Percentiles rank a stretch among this genome's conserved stretches.
These are phyloP conservation scores for Spea bombifrons DNA, from an alignment of 2,113 vertebrate species.

Conservation along the genomic window DNA sequence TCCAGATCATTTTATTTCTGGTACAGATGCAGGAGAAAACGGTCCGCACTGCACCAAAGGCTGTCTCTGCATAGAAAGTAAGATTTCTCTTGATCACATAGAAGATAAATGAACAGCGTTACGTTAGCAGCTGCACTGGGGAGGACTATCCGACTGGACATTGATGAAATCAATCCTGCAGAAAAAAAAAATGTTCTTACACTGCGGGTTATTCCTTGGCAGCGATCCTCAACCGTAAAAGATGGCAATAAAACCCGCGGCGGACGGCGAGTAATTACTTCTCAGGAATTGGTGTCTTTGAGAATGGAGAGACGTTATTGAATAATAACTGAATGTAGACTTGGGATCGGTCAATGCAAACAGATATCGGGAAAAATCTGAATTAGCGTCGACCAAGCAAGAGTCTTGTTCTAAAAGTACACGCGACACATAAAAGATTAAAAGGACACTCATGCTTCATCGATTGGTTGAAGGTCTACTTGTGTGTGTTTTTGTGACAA, in stretches of 20 bases:
- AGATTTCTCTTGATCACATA: conserved; percentile 33
- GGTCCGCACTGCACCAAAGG: conserved; percentile 28
- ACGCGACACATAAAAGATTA: neutral
- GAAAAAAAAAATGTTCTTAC: conserved; percentile 18
- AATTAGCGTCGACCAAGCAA: no score
- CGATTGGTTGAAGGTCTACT: no score
- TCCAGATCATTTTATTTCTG: no score
- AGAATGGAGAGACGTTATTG: conserved; percentile 34
- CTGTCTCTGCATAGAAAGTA: conserved; percentile 29
- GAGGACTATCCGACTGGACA: conserved; percentile 37
- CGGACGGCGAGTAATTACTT: conserved; percentile 40
- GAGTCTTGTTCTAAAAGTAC: neutral
- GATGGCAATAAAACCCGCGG: conserved; percentile 34
- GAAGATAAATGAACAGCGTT: conserved; percentile 45
- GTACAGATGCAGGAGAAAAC: neutral
- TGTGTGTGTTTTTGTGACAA: no score
- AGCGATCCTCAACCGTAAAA: conserved; percentile 5
- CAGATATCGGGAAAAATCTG: neutral
- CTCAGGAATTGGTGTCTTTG: conserved; percentile 36
- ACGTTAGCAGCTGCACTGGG: conserved; percentile 35
- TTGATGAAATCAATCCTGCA: conserved; percentile 41
- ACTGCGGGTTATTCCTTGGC: conserved; percentile 39
- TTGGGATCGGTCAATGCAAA: conserved; percentile 12
- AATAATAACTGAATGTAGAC: conserved; percentile 29
- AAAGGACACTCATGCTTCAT: neutral